Conservation (phyloP, 2,797 vertebrate genomes). For the Nyctibius grandis region DNA sequence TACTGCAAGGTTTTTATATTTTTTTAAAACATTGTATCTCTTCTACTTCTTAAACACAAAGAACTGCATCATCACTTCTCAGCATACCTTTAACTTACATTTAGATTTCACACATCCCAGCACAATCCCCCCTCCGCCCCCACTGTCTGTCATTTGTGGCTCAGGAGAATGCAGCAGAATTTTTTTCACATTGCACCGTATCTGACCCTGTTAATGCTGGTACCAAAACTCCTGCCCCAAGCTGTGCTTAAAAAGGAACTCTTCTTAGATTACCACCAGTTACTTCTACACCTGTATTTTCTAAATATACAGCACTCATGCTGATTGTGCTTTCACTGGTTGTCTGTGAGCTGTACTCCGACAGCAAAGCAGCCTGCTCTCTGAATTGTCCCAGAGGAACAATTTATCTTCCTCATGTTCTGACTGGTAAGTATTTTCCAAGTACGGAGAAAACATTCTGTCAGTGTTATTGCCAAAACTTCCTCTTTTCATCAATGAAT, state of each 20-base stretch:
- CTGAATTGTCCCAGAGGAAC: neutral
- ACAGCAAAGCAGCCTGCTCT: neutral
- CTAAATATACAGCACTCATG: neutral
- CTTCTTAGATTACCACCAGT: neutral
- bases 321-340: neutral
- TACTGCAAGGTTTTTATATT: neutral
- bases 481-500: neutral
- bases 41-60: neutral
- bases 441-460: neutral
- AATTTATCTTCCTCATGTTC: neutral
- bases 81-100: neutral
- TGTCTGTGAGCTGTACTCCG: fast-evolving
- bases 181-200: neutral
- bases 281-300: neutral
- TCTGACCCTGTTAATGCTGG: neutral
- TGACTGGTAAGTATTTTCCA: neutral
- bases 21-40: neutral
- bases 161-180: neutral
- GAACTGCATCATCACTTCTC: neutral
- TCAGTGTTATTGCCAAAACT: neutral
- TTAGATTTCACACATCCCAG: neutral
- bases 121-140: neutral
- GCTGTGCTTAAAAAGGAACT: neutral
- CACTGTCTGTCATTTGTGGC: neutral
- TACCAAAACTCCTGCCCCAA: neutral